These are phyloP conservation scores for Oryzias celebensis DNA, from an alignment of 2,113 vertebrate species.

Conservation along the genomic window DNA sequence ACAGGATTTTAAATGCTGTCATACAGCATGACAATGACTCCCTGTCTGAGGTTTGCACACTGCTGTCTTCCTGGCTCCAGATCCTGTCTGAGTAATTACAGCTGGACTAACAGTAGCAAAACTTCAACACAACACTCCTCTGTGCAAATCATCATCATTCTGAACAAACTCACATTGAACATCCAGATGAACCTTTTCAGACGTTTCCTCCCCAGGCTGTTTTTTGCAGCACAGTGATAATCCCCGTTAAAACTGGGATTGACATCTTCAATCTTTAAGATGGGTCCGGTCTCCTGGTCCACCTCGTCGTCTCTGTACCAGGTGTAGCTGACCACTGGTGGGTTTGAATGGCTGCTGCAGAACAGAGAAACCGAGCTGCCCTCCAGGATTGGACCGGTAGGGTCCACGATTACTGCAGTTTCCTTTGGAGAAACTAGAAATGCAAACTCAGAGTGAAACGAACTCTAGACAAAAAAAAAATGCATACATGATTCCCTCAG, in stretches of 20 bases:
- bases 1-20: slow-evolving; percentile 28
- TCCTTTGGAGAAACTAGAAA: slow-evolving; percentile 66
- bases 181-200: slow-evolving; percentile 45
- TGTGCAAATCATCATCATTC: slow-evolving; percentile 15
- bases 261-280: slow-evolving; percentile 14
- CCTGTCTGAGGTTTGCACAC: slow-evolving; percentile 49
- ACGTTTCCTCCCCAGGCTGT: slow-evolving; percentile 36
- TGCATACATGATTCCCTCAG: background rate
- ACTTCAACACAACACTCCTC: slow-evolving; percentile 16
- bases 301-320: slow-evolving; percentile 61
- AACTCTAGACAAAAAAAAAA: background rate
- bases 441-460: background rate
- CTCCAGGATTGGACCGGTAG: slow-evolving; percentile 42
- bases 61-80: slow-evolving; percentile 16
- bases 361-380: slow-evolving; percentile 56
- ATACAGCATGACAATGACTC: slow-evolving; percentile 45
- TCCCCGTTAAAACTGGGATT: slow-evolving; percentile 32
- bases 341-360: slow-evolving; percentile 69
- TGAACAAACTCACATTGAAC: slow-evolving; percentile 60
- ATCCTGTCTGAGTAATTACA: slow-evolving; percentile 32
- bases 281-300: slow-evolving; percentile 9
- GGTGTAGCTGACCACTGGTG: slow-evolving; percentile 63
- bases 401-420: slow-evolving; percentile 32
- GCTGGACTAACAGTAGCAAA: slow-evolving; percentile 29
- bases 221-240: slow-evolving; percentile 59